Evolutionary conservation across 2,888 invertebrate genomes (phyloP).

Genomic region (Ischnus inquisitorius): DNA sequence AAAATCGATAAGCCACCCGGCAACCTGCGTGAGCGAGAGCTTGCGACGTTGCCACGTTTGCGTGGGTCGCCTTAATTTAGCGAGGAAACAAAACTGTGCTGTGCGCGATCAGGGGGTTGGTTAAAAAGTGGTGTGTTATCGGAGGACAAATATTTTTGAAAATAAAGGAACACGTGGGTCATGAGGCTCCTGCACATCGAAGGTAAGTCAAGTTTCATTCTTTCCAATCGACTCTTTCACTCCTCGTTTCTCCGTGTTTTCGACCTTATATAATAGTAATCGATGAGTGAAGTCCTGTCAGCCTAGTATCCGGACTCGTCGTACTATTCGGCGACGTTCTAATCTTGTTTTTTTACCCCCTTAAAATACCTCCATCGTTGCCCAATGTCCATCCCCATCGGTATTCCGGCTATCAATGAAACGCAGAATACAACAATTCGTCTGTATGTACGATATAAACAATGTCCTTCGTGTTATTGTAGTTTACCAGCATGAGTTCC

Average conservation of each 20-base stretch:
- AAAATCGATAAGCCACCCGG: conserved; percentile 69
- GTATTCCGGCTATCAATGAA: neutral
- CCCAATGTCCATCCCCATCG: neutral
- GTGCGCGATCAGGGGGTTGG: conserved; percentile 64
- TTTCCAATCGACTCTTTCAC: neutral
- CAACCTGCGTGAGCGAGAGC: conserved; percentile 57
- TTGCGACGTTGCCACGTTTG: conserved; percentile 74
- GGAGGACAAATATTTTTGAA: conserved; percentile 59
- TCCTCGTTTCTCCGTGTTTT: conserved; percentile 4
- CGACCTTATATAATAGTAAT: conserved; percentile 55
- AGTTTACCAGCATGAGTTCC: conserved; percentile 80
- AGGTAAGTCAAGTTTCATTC: conserved; percentile 64
- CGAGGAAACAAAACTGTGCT: conserved; percentile 66
- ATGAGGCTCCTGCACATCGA: conserved; percentile 70
- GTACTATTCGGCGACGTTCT: conserved; percentile 7
- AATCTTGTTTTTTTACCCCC: neutral
- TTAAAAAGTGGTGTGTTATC: conserved; percentile 67
- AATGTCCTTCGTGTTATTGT: conserved; percentile 51
- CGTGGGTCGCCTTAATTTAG: conserved; percentile 61
- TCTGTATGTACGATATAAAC: conserved; percentile 14
- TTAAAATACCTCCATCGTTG: neutral
- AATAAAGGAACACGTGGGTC: conserved; percentile 70
- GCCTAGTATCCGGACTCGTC: conserved; percentile 7
- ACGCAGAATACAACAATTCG: neutral
- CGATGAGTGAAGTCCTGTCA: conserved; percentile 55